Conservation (phyloP, 2,888 invertebrate species). For the Germaria angustata region DNA sequence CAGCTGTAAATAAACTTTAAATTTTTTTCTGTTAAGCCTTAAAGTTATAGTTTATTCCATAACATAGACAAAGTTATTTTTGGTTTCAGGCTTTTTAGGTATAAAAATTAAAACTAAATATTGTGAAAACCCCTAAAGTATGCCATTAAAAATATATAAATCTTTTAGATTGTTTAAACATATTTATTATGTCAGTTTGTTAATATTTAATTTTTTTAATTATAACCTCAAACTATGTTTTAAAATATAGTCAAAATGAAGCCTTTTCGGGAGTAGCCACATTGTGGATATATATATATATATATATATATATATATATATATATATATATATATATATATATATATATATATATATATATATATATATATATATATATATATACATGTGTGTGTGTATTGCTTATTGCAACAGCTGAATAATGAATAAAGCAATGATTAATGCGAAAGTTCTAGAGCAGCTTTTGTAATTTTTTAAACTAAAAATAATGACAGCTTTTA, state of each 20-base stretch:
- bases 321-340: too few species aligned
- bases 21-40: constrained; percentile 22
- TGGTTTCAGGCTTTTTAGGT: background rate
- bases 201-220: constrained; percentile 37
- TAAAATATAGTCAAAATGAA: background rate
- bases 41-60: constrained; percentile 28
- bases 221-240: constrained; percentile 26
- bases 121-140: constrained; percentile 4
- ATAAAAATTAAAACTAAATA: constrained; percentile 1
- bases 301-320: too few species aligned
- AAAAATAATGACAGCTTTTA: too few species aligned
- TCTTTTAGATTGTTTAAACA: background rate
- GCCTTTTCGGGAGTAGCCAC: background rate
- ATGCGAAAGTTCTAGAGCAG: too few species aligned
- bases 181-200: background rate
- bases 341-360: too few species aligned
- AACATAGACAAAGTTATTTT: constrained; percentile 19
- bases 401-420: too few species aligned
- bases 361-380: too few species aligned
- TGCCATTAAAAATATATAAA: constrained; percentile 20
- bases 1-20: background rate
- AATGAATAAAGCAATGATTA: too few species aligned
- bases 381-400: too few species aligned
- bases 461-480: too few species aligned
- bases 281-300: too few species aligned